Conservation (phyloP, 2,797 vertebrate genomes). For the Silurus lanzhouensis region DNA sequence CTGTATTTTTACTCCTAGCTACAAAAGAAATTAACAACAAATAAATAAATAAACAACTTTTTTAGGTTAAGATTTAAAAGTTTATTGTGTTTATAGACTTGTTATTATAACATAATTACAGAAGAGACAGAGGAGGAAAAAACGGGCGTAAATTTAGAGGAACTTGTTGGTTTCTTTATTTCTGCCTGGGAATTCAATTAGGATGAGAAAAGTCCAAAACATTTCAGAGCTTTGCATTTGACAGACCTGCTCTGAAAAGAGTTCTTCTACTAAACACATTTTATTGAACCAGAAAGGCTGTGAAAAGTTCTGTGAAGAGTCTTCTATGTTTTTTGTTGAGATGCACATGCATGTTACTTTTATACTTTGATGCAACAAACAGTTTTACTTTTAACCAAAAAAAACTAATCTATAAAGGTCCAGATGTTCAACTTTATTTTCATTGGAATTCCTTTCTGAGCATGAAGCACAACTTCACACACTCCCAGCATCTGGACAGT, state of each 20-base stretch:
- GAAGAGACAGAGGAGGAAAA: neutral
- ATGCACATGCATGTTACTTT: too few species aligned
- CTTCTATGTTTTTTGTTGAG: too few species aligned
- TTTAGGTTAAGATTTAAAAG: neutral
- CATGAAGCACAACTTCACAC: too few species aligned
- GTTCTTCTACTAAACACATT: neutral
- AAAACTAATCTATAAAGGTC: too few species aligned
- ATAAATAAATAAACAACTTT: neutral
- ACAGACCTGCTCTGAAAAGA: neutral
- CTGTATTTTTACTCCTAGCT: neutral
- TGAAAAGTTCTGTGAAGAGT: neutral
- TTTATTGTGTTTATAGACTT: neutral
- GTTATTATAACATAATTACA: neutral
- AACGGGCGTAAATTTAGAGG: neutral
- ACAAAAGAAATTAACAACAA: neutral
- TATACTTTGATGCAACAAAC: too few species aligned
- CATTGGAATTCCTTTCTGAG: too few species aligned
- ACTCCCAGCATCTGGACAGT: too few species aligned
- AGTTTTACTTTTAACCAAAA: too few species aligned
- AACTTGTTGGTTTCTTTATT: constrained; percentile 1
- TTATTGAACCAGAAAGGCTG: neutral
- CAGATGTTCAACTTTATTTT: too few species aligned
- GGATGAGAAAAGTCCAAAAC: neutral
- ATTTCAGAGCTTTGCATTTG: neutral
- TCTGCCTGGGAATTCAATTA: too few species aligned